Evolutionary conservation across 1,140 invertebrate genomes (phyloP), one percentile per base, ranked within the genome.

Genomic region (Drosophila gunungcola): DNA sequence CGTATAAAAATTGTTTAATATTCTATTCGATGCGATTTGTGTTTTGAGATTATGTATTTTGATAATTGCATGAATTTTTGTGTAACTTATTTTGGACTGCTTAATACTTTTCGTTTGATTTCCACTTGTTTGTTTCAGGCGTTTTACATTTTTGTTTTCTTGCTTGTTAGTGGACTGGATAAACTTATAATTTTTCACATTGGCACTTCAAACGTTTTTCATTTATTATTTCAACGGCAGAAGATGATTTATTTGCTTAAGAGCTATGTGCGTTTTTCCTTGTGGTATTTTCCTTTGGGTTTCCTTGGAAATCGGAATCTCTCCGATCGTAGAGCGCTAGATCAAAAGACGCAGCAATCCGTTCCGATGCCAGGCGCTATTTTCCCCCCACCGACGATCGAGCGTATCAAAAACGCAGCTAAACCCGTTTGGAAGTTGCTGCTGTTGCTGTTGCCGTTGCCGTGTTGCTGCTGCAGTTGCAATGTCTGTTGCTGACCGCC

Each of bases 41-140:
- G 25, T 55, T 38, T 68, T 77, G 73, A 77, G 73, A 76, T 76
- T 77, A 60, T 77, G 73, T 77, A 56, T 49, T 65, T 76, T 67
- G 48, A 65, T 75, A 67, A 42, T 67, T 57, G 64, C 36, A 34
- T 65, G 61, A 67, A 67, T 58, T 68, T 41, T 48, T 51, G 38
- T 53, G 41, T 64, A 62, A 54, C 63, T 61, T 68, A 70, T 65
- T 88, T 88, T 88, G 84, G 84, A 89, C 64, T 83, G 48, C 69
- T 65, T 88, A 88, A 88, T 88, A 88, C 84, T 88, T 88, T 88
- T 84, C 69, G 76, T 83, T 89, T 84, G 84, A 70, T 84, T 77
- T 70, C 75, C 69, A 72, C 76, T 76, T 52, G 65, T n/a, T 34
- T 13, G n/a, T 58, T 79, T 60, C 13, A 7, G 45, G 38, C 62